Evolutionary conservation across 37 sponge, comb jelly and placozoan species (phyloP), one percentile per base, ranked within the genome.

Genomic region (Aphrocallistes beatrix): DNA sequence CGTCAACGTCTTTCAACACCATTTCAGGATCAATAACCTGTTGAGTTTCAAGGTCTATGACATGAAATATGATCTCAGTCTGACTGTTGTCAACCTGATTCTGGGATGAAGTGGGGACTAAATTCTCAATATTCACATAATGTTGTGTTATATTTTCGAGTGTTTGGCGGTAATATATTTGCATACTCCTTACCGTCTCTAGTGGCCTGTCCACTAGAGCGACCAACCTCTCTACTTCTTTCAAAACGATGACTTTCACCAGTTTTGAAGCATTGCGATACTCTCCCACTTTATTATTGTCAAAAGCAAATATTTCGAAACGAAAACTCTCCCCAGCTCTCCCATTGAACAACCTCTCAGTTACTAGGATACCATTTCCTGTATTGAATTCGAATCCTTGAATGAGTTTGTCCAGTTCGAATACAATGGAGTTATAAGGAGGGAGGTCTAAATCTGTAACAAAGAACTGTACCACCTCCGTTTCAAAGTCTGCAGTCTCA

Each of bases 361-460:
- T 60, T 19, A 60, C 8, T 6, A 60, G 75, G 17, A 19, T 3
- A 6, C 75, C 75, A 60, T 19, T 60, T 13, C n/a, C 28, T 25
- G 25, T 32, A 28, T 28, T 60, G 34, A 60, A 60, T 6, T 19
- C 75, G n/a, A 60, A 60, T 60, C 32, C 75, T 30, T 60, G 75
- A 32, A 60, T 60, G 28, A 60, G n/a, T 28, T 1, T 60, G 3
- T 21, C 34, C 10, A 60, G 8, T 28, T 60, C 75, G n/a, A 60
- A 60, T 30, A 21, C 32, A 25, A 60, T 60, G n/a, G n/a, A 30
- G 75, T 60, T 60, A 30, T 60, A 28, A 60, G 75, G 75, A 19
- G 75, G 75, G 6, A 60, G 8, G 75, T 60, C 75, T 60, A 25
- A 19, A 60, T 60, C 75, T 60, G 75, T 60, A 60, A 60, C 75